Conservation (phyloP, 2,797 vertebrate genomes). For the Kryptolebias ocellatus region DNA sequence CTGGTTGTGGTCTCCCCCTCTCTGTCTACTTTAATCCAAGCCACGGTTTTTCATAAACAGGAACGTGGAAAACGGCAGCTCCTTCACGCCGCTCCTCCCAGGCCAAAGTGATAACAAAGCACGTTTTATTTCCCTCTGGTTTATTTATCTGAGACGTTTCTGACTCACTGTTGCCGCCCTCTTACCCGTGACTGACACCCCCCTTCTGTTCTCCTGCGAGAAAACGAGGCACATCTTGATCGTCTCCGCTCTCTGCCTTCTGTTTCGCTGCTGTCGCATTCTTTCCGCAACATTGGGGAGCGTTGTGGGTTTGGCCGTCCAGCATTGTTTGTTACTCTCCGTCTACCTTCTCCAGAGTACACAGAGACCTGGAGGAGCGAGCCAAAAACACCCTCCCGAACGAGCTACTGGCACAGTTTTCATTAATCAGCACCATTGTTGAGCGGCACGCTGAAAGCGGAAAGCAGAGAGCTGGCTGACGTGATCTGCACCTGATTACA, state of each 20-base stretch:
- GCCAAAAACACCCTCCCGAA: slow-evolving; percentile 24
- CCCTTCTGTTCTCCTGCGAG: slow-evolving; percentile 27
- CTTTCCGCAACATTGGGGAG: slow-evolving; percentile 70
- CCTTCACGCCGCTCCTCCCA: slow-evolving; percentile 10
- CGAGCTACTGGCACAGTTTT: slow-evolving; percentile 27
- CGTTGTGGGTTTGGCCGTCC: slow-evolving; percentile 49
- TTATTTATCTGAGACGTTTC: slow-evolving; percentile 31
- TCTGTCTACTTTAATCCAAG: slow-evolving; percentile 40
- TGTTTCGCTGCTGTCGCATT: slow-evolving; percentile 69
- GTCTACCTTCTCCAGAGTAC: slow-evolving; percentile 53
- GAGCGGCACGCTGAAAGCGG: slow-evolving; percentile 22
- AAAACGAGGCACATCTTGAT: slow-evolving; percentile 50
- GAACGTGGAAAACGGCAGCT: slow-evolving; percentile 33
- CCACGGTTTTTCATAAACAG: slow-evolving; percentile 50
- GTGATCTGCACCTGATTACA: slow-evolving; percentile 52
- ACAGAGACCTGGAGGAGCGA: slow-evolving; percentile 38
- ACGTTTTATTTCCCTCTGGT: slow-evolving; percentile 10
- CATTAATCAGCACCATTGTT: slow-evolving; percentile 38
- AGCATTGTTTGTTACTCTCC: slow-evolving; percentile 58
- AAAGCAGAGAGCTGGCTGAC: slow-evolving; percentile 26
- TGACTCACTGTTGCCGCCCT: slow-evolving; percentile 73
- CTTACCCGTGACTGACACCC: slow-evolving; percentile 48
- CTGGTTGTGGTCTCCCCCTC: slow-evolving; percentile 36
- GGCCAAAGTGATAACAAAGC: slow-evolving; percentile 34
- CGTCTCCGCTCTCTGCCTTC: slow-evolving; percentile 34